Evolutionary conservation across 2,797 vertebrate genomes (phyloP).

Genomic region (Potorous gilbertii): DNA sequence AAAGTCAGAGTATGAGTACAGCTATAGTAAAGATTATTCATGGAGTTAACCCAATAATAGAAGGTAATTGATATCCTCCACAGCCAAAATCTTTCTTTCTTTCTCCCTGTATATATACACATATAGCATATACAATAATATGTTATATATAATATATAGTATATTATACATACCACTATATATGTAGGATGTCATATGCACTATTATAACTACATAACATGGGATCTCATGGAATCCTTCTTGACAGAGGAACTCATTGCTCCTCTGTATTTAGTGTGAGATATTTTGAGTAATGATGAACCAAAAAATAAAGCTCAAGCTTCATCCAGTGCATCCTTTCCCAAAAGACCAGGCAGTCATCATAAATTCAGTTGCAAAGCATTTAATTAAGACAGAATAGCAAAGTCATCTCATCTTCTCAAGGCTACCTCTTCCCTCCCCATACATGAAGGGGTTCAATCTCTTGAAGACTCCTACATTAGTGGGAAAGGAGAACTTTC

Average conservation of each 20-base stretch:
- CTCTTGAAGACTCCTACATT: neutral
- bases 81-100: too few relatives aligned
- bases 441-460: neutral
- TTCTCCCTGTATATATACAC: too few relatives aligned
- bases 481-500: neutral
- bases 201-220: neutral
- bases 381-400: neutral
- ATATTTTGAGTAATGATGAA: neutral
- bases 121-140: neutral
- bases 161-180: neutral
- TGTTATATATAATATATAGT: too few relatives aligned
- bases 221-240: neutral
- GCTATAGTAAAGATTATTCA: too few relatives aligned
- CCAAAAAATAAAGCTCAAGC: neutral
- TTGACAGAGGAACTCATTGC: neutral
- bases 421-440: neutral
- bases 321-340: neutral
- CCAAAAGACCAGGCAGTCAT: neutral
- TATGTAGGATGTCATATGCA: neutral
- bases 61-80: too few relatives aligned
- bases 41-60: too few relatives aligned
- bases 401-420: neutral
- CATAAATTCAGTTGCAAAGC: neutral
- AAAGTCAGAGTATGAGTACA: too few relatives aligned
- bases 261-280: neutral